Conservation (phyloP, 2,888 invertebrate species). For the Apoderus coryli region DNA sequence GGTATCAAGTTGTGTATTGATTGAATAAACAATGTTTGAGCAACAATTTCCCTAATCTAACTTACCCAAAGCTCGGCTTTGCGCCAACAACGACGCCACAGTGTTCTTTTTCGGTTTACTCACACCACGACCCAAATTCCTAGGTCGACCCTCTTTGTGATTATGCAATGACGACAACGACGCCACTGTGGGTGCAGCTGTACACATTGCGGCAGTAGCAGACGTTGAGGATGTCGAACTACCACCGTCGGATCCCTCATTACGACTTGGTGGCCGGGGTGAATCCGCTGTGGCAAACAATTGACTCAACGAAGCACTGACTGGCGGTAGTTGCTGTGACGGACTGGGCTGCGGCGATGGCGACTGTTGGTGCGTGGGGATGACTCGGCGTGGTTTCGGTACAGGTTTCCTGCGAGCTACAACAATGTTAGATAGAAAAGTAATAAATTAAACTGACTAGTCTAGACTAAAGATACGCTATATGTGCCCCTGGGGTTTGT, state of each 20-base stretch:
- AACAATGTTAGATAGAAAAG: no score
- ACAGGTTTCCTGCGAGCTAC: slow-evolving; percentile 64
- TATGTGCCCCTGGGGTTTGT: no score
- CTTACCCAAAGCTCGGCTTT: slow-evolving; percentile 61
- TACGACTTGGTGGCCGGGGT: slow-evolving; percentile 40
- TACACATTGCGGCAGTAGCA: slow-evolving; percentile 16
- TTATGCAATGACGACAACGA: slow-evolving; percentile 17
- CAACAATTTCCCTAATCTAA: no score
- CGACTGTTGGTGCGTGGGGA: slow-evolving; percentile 39
- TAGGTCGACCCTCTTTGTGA: slow-evolving; percentile 61
- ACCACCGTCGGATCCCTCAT: slow-evolving; percentile 28
- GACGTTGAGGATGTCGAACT: slow-evolving; percentile 26
- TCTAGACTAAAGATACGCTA: no score
- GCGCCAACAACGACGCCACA: slow-evolving; percentile 74
- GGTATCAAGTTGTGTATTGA: no score
- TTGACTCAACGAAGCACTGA: slow-evolving; percentile 39
- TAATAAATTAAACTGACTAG: no score
- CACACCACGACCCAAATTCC: slow-evolving; percentile 74
- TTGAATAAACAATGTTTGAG: no score
- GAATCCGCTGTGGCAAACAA: slow-evolving; percentile 43
- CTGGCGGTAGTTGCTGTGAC: slow-evolving; percentile 29
- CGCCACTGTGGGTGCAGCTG: slow-evolving; percentile 17
- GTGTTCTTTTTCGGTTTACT: slow-evolving; percentile 89
- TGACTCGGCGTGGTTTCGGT: slow-evolving; percentile 48
- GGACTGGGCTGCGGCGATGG: no score